phyloP scores from a whole-genome alignment of 2,113 vertebrate genomes.

The Amphilophus citrinellus region DNA sequence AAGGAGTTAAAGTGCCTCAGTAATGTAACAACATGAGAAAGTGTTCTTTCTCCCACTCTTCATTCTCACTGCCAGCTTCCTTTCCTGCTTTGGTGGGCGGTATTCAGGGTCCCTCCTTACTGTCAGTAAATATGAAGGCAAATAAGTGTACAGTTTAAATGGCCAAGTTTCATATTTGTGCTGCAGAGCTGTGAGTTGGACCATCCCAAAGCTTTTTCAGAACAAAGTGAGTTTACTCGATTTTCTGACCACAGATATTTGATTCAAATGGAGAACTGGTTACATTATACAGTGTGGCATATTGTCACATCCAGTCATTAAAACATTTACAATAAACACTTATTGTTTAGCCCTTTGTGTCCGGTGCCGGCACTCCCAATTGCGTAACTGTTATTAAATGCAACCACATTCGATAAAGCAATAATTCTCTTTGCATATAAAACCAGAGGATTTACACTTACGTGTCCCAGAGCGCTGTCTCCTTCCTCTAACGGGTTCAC shows the following conservation, averaged over 20 bases:
- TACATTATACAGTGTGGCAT: background rate
- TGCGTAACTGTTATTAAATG: too few relatives aligned
- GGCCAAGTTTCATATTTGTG: background rate
- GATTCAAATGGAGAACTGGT: background rate
- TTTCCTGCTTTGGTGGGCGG: background rate
- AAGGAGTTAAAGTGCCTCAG: background rate
- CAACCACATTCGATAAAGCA: too few relatives aligned
- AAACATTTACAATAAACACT: background rate
- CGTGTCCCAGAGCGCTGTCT: too few relatives aligned
- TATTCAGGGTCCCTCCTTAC: background rate
- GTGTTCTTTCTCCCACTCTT: background rate
- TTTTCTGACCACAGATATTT: background rate
- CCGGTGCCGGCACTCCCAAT: too few relatives aligned
- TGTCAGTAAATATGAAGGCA: background rate
- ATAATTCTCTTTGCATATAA: too few relatives aligned
- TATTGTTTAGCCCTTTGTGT: background rate
- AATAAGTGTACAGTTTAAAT: background rate
- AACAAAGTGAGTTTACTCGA: background rate
- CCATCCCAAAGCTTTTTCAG: background rate
- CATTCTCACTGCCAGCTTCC: background rate
- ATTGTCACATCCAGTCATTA: background rate
- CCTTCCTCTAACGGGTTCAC: too few relatives aligned
- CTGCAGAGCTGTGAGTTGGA: background rate
- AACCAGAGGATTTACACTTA: too few relatives aligned
- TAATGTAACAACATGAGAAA: constrained; percentile 1